Evolutionary conservation across 2,888 invertebrate species (phyloP).

Genomic region (Agapetus fuscipes): DNA sequence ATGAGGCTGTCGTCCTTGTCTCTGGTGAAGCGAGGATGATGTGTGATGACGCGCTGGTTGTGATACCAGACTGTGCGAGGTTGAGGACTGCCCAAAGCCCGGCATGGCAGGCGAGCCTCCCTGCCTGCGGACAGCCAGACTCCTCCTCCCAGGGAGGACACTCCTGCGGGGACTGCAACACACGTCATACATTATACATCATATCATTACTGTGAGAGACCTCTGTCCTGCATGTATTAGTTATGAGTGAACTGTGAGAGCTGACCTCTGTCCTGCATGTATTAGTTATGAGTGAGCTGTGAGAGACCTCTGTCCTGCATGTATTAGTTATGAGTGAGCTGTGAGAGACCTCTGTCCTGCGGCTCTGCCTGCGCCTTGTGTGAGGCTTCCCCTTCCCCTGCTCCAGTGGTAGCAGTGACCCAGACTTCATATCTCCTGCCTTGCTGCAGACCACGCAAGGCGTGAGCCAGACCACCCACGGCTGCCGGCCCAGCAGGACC

Average conservation of each 20-base stretch:
- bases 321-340: neutral
- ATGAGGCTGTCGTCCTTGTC: conserved; percentile 39
- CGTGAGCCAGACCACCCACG: conserved; percentile 38
- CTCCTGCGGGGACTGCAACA: conserved; percentile 51
- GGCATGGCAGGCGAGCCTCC: conserved; percentile 35
- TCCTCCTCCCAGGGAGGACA: conserved; percentile 49
- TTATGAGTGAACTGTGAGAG: too few species aligned
- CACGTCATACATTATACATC: neutral
- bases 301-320: neutral
- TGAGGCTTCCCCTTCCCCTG: conserved; percentile 45
- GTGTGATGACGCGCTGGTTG: conserved; percentile 43
- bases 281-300: too few species aligned
- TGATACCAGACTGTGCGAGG: conserved; percentile 45
- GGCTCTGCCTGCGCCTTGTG: conserved; percentile 39
- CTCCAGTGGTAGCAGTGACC: conserved; percentile 50
- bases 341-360: conserved; percentile 36
- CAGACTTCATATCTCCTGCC: conserved; percentile 50
- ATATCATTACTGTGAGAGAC: neutral
- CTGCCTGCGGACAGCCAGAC: conserved; percentile 38
- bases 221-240: too few species aligned
- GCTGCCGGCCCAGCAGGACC: too few species aligned
- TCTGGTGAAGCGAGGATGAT: conserved; percentile 40
- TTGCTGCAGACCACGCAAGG: conserved; percentile 43
- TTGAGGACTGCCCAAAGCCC: conserved; percentile 39
- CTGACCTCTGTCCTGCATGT: conserved; percentile 47